Base-by-base conservation (phyloP, 2,797 vertebrate species). In the Chromis chromis region DNA sequence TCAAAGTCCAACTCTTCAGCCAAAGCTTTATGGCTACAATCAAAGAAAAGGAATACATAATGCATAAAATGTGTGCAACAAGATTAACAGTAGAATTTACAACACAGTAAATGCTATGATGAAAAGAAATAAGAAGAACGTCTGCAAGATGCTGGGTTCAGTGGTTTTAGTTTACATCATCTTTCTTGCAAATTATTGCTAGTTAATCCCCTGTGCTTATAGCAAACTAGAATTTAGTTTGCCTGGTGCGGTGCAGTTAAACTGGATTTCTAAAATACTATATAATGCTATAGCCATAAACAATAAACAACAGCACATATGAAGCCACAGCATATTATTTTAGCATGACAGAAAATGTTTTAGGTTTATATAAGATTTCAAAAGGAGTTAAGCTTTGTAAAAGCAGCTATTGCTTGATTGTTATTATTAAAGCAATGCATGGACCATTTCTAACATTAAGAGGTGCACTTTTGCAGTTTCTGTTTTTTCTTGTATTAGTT, bases 1-100 rank as follows among this genome's bases (percentile, higher is more conserved):
- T 92, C 85, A 72, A 88, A 80, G 74, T 92, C 85, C 71, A 88
- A 91, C 69, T 93, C 94, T 64, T 94, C 94, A 70, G 94, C 88
- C 74, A 91, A 88, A 64, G 86, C 92, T 91, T 91, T 94, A 81
- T 80, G 93, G 92, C 92, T 94, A 72, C 54, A 79, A 22, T 71
- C 52, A 89, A 69, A 88, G 57, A 80, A 66, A 83, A 76, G 25
- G 28, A 48, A 72, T 2, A 84, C 31, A 63, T 39, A 25, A 50
- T 27, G 12, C 16, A 73, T 39, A 0, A 70, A 68, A 73, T 21
- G 0, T 74, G 11, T 36, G 22, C 3, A 61, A 53, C 4, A 64
- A 8, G 10, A 60, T 39, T 28, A 49, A 19, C 6, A 19, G 1
- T 5, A 24, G 4, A 54, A 1, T 1, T 24, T 19, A 50, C 24